Base-by-base conservation (phyloP, 2,113 vertebrate species). In the Chaetura pelagica region DNA sequence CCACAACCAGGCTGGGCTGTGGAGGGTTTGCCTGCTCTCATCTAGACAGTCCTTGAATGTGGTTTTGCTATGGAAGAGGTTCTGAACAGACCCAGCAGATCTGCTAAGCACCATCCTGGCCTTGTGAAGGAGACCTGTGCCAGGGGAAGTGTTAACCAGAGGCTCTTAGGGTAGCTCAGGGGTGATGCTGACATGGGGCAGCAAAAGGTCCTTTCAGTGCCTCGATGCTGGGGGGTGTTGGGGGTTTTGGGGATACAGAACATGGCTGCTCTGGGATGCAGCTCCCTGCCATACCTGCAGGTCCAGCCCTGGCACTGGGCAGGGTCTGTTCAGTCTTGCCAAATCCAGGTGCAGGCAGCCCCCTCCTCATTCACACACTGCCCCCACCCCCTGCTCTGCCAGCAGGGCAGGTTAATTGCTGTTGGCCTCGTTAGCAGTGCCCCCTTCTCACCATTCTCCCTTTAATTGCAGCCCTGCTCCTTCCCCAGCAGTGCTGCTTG, bases 61-160 rank as follows among this genome's bases (percentile, higher is more conserved):
- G 3, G 20, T 1, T 23, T 85, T 69, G 62, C 52, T 16, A 0
- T 6, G 35, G 34, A 35, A 77, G 27, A 87, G 40, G 13, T n/a
- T 30, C 63, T 5, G 20, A 48, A 42, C 17, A 18, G 49, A 24
- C 14, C 55, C 26, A 0, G 7, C 1, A 0, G 8, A 4, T 14
- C 72, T 30, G 58, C 80, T 29, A 38, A 22, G 54, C 52, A 46
- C 59, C 40, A 42, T 42, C 40, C 40, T 42, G 40, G 40, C 40
- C 40, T 42, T 12, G 11, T 42, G 40, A 4, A 67, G 59, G 66
- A 66, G 24, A 17, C 71, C 42, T 20, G 21, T 1, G 1, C 52
- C n/a, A 4, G 16, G 19, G 23, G 27, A 44, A 71, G 35, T 32
- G 2, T 26, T 4, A 19, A 23, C 46, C 46, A 10, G 46, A 20